Evolutionary conservation across 2,888 invertebrate genomes (phyloP), one percentile per base, ranked within the genome.

Genomic region (Anagyrus pseudococci): DNA sequence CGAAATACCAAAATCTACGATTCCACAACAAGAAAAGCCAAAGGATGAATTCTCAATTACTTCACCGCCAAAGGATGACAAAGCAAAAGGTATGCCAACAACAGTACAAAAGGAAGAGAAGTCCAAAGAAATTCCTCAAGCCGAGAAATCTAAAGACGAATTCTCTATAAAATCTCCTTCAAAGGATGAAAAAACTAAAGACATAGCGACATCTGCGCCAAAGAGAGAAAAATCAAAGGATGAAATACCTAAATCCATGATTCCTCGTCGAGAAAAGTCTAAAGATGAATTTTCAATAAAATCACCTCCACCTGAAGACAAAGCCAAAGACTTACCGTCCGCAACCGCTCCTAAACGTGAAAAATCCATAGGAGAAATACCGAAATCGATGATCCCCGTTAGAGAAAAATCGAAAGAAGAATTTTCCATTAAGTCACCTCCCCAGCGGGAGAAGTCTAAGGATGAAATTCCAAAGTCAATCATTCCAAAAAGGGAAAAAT

Each of bases 121-220:
- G 13, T 54, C 53, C 3, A 58, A 47, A 15, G n/a, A 48, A 41
- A 54, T 60, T 22, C 60, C 60, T 10, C 13, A 10, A 8, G 41
- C 54, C 22, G 61, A 61, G 19, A 61, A 61, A 15, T 58, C 58
- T 0, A 63, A 63, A 19, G 63, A 63, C n/a, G 63, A 63, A 40
- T 55, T 63, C 22, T 26, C 46, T 4, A 26, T 59, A 2, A 59
- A 64, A 64, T 54, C 54, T 1, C 20, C 41, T 17, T n/a, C 50
- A 48, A 58, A 20, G 19, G 46, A 41, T 7, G 59, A 59, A 37
- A 53, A 52, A 47, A 40, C 50, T 17, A 49, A 19, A 20, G 49
- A 29, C 13, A 53, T 57, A 46, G 1, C 44, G 25, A 10, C 13
- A 33, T 20, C 20, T 1, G 48, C 25, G 2, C 47, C 47, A 6